Conservation (phyloP, 2,888 invertebrate genomes). For the Globia sparganii region DNA sequence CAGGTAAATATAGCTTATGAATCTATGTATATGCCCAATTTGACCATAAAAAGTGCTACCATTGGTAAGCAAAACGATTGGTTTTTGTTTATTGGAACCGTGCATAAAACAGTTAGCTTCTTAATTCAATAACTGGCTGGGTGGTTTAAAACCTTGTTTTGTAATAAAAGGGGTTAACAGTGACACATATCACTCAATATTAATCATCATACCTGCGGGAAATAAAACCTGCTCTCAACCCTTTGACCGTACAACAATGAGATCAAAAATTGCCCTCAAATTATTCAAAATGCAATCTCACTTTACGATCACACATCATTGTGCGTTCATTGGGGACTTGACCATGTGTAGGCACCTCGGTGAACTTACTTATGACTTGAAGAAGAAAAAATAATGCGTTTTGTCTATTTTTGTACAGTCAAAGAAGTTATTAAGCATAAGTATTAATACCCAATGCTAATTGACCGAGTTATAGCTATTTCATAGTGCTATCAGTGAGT, state of each 20-base stretch:
- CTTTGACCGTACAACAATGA: slow-evolving; percentile 1
- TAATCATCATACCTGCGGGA: background rate
- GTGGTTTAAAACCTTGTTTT: background rate
- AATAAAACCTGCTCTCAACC: background rate
- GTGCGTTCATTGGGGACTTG: slow-evolving; percentile 1
- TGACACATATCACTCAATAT: slow-evolving; percentile 12
- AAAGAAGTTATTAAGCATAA: background rate
- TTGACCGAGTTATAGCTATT: background rate
- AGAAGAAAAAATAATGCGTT: background rate
- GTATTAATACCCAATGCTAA: background rate
- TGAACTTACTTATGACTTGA: background rate
- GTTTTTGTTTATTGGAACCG: no score
- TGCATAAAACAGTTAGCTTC: background rate
- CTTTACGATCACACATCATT: slow-evolving; percentile 24
- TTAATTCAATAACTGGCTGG: background rate
- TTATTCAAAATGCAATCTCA: slow-evolving; percentile 48
- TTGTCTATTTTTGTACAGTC: background rate
- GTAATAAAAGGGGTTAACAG: background rate
- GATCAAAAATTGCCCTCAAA: slow-evolving; percentile 33
- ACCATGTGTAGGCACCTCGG: slow-evolving; percentile 65
- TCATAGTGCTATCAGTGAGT: background rate
- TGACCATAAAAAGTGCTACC: no score
- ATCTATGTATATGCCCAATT: no score
- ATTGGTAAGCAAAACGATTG: no score
- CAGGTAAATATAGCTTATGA: no score